A percentile compares a stretch with the other conserved stretches of the same genome.
phyloP scores from a whole-genome alignment of 2,888 invertebrate genomes.

The Carpatolechia fugitivella region DNA sequence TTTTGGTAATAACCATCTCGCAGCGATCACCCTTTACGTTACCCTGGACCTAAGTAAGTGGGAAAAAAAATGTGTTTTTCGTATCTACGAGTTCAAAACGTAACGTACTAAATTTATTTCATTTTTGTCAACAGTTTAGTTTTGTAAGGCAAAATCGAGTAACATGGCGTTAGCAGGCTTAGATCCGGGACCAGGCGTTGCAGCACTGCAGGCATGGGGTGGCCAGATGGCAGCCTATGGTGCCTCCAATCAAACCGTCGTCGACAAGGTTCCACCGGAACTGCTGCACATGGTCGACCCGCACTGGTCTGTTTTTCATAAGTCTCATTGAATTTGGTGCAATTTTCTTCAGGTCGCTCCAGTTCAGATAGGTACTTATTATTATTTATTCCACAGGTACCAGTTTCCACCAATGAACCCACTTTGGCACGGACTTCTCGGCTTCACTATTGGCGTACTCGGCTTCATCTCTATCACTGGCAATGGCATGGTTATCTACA shows the following conservation, averaged over 20 bases:
- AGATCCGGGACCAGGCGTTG: conserved; percentile 68
- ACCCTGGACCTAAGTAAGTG: conserved; percentile 46
- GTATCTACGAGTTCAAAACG: not conserved
- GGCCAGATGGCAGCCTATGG: conserved; percentile 71
- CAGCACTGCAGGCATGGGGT: conserved; percentile 72
- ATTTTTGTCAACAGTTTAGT: conserved; percentile 33
- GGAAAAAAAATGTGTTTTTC: conserved; percentile 22
- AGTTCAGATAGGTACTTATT: no score
- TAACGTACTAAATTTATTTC: not conserved
- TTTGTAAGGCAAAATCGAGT: conserved; percentile 22
- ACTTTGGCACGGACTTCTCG: conserved; percentile 90
- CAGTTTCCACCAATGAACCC: conserved; percentile 94
- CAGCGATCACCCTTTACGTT: conserved; percentile 38
- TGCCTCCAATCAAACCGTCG: conserved; percentile 86
- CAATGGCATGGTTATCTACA: conserved; percentile 87
- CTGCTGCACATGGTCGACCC: conserved; percentile 88
- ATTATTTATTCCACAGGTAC: conserved; percentile 79
- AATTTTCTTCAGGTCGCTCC: no score
- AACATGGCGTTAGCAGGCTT: conserved; percentile 63
- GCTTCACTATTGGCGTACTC: conserved; percentile 87
- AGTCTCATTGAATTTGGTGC: not conserved
- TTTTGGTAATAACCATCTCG: conserved; percentile 71
- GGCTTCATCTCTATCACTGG: conserved; percentile 84
- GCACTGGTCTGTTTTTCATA: conserved; percentile 81
- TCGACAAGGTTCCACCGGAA: conserved; percentile 88